These are phyloP conservation scores for Apostichopus japonicus DNA, from an alignment of 35 echinoderm and acorn worm species.

Conservation along the genomic window DNA sequence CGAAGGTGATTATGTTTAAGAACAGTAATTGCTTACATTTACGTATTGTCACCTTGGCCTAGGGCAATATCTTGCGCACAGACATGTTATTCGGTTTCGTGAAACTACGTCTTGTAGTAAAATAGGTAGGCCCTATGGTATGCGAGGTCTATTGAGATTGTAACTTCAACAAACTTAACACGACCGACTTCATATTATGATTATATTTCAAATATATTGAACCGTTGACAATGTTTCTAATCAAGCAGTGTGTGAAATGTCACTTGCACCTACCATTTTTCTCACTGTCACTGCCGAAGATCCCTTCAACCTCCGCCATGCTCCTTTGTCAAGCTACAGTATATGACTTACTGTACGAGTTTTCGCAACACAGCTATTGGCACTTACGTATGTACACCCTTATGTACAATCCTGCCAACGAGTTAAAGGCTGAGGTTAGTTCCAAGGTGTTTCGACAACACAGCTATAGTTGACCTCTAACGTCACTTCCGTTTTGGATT, in stretches of 20 bases:
- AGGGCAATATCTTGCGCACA: no score
- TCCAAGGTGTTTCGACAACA: no score
- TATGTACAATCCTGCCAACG: neutral
- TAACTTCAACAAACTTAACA: neutral
- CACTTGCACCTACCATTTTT: neutral
- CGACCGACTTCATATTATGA: neutral
- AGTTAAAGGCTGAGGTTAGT: no score
- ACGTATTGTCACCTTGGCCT: no score
- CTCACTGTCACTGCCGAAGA: constrained; percentile 40
- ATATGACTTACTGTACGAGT: neutral
- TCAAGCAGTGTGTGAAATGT: neutral
- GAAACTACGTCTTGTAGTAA: no score
- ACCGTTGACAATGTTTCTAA: neutral
- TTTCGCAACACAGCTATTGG: no score
- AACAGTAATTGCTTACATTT: no score
- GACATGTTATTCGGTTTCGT: no score
- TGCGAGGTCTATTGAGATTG: neutral
- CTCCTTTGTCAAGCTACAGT: neutral
- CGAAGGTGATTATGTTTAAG: no score
- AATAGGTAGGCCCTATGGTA: no score
- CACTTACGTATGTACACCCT: neutral
- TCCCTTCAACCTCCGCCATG: constrained; percentile 23
- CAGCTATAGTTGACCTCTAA: no score
- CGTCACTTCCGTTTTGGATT: no score
- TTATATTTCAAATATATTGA: neutral